Evolutionary conservation across 2,888 invertebrate genomes (phyloP), one percentile per base, ranked within the genome.

Genomic region (Tinea semifulvella): DNA sequence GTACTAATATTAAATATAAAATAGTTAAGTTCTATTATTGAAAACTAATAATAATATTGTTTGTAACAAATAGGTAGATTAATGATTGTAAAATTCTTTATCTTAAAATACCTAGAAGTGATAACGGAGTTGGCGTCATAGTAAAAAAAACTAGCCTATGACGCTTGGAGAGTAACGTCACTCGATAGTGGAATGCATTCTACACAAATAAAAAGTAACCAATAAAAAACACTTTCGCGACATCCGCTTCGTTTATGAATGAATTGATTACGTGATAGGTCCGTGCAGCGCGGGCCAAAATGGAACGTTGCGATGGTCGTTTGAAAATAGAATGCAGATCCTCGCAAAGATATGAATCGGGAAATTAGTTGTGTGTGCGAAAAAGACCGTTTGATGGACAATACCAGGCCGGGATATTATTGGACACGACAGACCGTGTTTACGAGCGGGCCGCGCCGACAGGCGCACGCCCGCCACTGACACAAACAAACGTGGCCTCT

Each of bases 241-340:
- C 48, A 46, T 46, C 49, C 46, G 48, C 43, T 46, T 49, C 26
- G 39, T 47, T 48, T 53, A 60, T 61, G 58, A 65, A 64, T 65
- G 57, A 57, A 58, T 50, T 52, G 53, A 57, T 56, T 56, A 53
- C 52, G 52, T 54, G 50, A 22, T 20, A 44, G 19, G 13, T 18
- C 13, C 26, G 17, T 11, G n/a, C 3, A 14, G 11, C 11, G 17
- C 31, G 31, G 42, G 35, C 18, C 65, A 64, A 67, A 73, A 60
- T 52, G 50, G 64, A 58, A 57, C 77, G 56, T 55, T 68, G 79
- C 76, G 70, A 68, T 74, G 77, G 76, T 69, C 72, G 55, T 53
- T 54, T 62, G 49, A 58, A 75, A 74, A 74, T 76, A 76, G 68
- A 68, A 57, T 50, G 51, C 54, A 51, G 54, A 52, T 57, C 61